Conservation (phyloP, 1,140 invertebrate genomes). For the Drosophila subobscura region DNA sequence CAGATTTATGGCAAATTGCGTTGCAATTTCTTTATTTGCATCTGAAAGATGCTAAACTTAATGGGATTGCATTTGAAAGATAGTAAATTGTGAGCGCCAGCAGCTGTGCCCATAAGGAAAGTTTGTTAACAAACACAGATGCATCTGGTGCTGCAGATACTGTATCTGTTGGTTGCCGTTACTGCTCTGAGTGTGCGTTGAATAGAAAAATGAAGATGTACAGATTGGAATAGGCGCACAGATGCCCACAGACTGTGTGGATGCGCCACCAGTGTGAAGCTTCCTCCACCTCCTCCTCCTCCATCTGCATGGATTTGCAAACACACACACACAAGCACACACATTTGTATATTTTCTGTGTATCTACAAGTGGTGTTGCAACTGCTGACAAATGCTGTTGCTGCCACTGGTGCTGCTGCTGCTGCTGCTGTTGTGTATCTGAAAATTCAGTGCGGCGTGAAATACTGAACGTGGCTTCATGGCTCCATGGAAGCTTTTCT, state of each 20-base stretch:
- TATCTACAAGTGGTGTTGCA: constrained; percentile 7
- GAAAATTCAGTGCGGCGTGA: constrained; percentile 47
- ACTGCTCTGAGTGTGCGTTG: constrained; percentile 29
- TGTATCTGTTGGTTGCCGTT: too few species aligned
- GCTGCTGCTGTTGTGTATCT: constrained; percentile 16
- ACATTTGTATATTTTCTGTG: constrained; percentile 45
- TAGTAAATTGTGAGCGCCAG: neutral
- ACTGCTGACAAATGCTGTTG: neutral
- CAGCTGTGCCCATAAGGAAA: constrained; percentile 52
- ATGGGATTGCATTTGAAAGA: too few species aligned
- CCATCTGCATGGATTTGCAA: constrained; percentile 26
- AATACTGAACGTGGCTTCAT: constrained; percentile 46
- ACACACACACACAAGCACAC: constrained; percentile 8
- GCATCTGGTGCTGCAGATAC: constrained; percentile 33
- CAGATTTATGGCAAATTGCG: constrained; percentile 28
- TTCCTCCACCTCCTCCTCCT: constrained; percentile 24
- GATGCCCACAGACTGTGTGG: constrained; percentile 33
- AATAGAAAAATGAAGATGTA: constrained; percentile 80
- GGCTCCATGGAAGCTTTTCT: constrained; percentile 16
- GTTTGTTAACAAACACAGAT: constrained; percentile 41
- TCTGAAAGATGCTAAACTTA: constrained; percentile 45
- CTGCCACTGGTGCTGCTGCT: constrained; percentile 14
- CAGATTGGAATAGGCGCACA: constrained; percentile 74
- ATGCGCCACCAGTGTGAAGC: constrained; percentile 60
- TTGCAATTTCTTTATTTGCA: constrained; percentile 44